phyloP scores from a whole-genome alignment of 2,113 vertebrate species.

The Sylvia atricapilla region DNA sequence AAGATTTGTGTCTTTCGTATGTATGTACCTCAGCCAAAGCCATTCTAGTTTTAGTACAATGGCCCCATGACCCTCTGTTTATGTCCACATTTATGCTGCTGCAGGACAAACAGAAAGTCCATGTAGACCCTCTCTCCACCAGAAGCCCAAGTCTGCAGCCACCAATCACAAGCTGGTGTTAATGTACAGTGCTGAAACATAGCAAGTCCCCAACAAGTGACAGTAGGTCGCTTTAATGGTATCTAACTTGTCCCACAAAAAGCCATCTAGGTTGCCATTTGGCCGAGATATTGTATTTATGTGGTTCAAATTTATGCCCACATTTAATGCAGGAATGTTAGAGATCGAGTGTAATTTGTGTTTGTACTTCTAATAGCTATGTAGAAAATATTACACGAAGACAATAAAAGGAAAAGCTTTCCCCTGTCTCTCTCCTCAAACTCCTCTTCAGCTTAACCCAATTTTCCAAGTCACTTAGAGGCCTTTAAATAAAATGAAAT shows the following conservation, averaged over 20 bases:
- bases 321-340: background rate
- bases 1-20: background rate
- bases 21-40: background rate
- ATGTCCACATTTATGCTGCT: background rate
- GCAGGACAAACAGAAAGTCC: background rate
- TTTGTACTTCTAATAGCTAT: conserved; percentile 64
- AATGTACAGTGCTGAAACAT: background rate
- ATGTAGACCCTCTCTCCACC: accelerated
- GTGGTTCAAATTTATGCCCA: background rate
- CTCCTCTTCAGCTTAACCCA: conserved; percentile 81
- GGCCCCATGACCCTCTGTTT: background rate
- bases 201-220: background rate
- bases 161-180: background rate
- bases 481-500: conserved; percentile 89
- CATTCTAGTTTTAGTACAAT: background rate
- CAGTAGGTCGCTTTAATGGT: background rate
- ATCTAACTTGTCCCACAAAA: background rate
- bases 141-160: background rate
- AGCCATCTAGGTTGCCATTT: background rate
- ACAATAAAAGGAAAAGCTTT: conserved; percentile 81
- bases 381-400: conserved; percentile 72
- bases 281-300: background rate
- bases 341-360: conserved; percentile 54
- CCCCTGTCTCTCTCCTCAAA: conserved; percentile 70
- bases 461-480: conserved; percentile 88